These are phyloP conservation scores for Rhaphigaster nebulosa DNA, from an alignment of 2,888 invertebrate genomes.

Conservation along the genomic window DNA sequence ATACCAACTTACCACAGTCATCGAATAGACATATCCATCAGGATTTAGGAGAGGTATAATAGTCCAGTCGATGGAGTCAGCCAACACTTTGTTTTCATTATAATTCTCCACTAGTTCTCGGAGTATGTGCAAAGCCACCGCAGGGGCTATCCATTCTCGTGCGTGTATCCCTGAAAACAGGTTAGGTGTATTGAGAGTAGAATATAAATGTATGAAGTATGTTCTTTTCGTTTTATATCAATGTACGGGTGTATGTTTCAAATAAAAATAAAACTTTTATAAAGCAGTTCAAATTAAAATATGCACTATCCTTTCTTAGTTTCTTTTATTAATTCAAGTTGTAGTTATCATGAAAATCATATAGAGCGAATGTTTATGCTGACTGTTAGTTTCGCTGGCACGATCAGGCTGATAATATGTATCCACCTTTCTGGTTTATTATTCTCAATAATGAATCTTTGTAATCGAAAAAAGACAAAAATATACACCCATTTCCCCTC, in stretches of 20 bases:
- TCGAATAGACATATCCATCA: conserved; percentile 69
- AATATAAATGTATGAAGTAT: neutral
- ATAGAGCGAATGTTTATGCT: too few relatives aligned
- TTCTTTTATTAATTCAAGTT: neutral
- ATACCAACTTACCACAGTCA: conserved; percentile 59
- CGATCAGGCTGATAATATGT: too few relatives aligned
- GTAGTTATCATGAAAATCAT: neutral
- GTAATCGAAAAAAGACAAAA: too few relatives aligned
- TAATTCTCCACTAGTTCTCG: conserved; percentile 66
- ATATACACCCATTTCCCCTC: too few relatives aligned
- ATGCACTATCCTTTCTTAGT: neutral
- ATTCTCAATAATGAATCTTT: too few relatives aligned
- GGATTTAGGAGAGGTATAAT: conserved; percentile 69
- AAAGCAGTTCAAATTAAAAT: too few relatives aligned
- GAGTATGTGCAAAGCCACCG: conserved; percentile 68
- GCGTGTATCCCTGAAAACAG: conserved; percentile 66
- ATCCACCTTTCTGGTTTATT: too few relatives aligned
- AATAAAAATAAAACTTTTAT: too few relatives aligned
- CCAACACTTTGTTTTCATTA: conserved; percentile 65
- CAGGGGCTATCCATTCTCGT: conserved; percentile 71
- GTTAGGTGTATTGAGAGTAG: neutral
- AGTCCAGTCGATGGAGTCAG: conserved; percentile 69
- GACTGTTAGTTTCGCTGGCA: too few relatives aligned
- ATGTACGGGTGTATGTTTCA: neutral
- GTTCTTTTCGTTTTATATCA: neutral